Conservation (phyloP, 2,797 vertebrate genomes). For the Ctenopoma multispine region DNA sequence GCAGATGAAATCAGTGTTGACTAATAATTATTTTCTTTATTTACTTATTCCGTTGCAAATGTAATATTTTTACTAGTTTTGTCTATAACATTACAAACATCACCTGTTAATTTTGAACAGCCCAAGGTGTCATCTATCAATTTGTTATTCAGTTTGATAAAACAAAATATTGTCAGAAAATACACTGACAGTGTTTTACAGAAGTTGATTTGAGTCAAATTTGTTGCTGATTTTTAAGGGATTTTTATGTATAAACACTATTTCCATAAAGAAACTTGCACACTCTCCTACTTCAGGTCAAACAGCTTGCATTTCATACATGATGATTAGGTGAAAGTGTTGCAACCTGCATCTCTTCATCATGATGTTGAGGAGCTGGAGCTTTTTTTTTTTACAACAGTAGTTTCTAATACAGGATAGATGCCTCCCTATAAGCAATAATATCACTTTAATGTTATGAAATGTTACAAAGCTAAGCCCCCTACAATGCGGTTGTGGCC, state of each 20-base stretch:
- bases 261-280: conserved; percentile 18
- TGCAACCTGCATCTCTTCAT: conserved; percentile 60
- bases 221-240: neutral
- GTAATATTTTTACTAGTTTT: neutral
- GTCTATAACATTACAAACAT: neutral
- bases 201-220: neutral
- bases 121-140: neutral
- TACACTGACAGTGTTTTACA: neutral
- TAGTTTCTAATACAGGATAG: conserved; percentile 77
- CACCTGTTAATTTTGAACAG: no score
- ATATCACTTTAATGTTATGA: conserved; percentile 93
- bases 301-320: conserved; percentile 32
- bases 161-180: no score
- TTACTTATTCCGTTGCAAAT: neutral
- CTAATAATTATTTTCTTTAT: neutral
- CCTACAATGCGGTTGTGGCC: conserved; percentile 89
- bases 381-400: conserved; percentile 55
- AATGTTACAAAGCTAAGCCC: conserved; percentile 92
- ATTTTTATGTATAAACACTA: conserved; percentile 25
- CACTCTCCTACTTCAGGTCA: conserved; percentile 28
- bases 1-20: conserved; percentile 10
- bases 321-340: conserved; percentile 66
- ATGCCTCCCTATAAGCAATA: conserved; percentile 90
- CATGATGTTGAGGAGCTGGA: conserved; percentile 41
- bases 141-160: neutral